These are phyloP conservation scores for Lasioglossum albipes DNA, from an alignment of 1,140 invertebrate species.

Conservation along the genomic window DNA sequence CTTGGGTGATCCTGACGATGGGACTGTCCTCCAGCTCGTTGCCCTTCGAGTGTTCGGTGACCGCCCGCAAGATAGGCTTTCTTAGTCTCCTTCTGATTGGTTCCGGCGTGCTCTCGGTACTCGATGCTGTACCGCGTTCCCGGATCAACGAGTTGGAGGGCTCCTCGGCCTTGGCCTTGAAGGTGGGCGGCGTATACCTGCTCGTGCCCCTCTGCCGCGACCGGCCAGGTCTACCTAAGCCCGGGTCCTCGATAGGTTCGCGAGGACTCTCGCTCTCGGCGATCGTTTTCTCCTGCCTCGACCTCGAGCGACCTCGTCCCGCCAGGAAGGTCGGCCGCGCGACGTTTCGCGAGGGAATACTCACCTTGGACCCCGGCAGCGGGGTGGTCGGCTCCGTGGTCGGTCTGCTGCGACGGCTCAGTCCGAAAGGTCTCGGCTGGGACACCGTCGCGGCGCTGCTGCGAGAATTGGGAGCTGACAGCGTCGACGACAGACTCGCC, in stretches of 20 bases:
- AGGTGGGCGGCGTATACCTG: slow-evolving; percentile 66
- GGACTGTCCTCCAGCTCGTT: slow-evolving; percentile 62
- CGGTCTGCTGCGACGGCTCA: slow-evolving; percentile 73
- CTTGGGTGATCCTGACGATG: slow-evolving; percentile 58
- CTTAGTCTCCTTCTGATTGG: slow-evolving; percentile 50
- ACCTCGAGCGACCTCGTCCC: slow-evolving; percentile 67
- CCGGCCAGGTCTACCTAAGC: not conserved
- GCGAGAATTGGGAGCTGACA: not conserved
- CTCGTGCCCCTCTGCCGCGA: slow-evolving; percentile 68
- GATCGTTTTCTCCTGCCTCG: slow-evolving; percentile 45
- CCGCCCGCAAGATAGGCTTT: slow-evolving; percentile 53
- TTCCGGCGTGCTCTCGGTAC: slow-evolving; percentile 10
- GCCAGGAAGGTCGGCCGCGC: slow-evolving; percentile 71
- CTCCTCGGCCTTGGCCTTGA: slow-evolving; percentile 8
- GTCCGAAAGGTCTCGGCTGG: slow-evolving; percentile 81
- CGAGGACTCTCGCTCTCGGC: slow-evolving; percentile 14
- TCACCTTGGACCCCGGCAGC: slow-evolving; percentile 74
- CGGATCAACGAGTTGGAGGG: slow-evolving; percentile 23
- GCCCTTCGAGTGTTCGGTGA: slow-evolving; percentile 31
- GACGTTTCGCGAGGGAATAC: slow-evolving; percentile 76
- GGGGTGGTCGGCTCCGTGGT: slow-evolving; percentile 73
- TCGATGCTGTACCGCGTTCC: slow-evolving; percentile 31
- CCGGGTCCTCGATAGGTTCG: not conserved
- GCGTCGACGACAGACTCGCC: slow-evolving; percentile 21
- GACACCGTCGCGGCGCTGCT: slow-evolving; percentile 72